Conservation (phyloP, 2,113 vertebrate genomes). For the Turnix velox region DNA sequence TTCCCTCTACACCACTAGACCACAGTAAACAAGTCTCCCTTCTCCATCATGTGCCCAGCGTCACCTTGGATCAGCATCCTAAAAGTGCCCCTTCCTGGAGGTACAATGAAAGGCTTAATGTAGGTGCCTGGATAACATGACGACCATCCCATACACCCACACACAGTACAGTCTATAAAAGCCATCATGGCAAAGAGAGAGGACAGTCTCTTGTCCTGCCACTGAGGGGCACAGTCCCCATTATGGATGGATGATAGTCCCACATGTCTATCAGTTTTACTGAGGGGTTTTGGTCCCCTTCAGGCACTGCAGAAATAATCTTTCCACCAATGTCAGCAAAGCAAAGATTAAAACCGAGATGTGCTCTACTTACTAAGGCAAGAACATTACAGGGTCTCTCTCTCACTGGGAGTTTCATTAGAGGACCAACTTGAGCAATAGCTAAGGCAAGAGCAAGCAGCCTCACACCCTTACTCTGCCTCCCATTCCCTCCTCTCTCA, state of each 20-base stretch:
- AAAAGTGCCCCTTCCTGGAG: background rate
- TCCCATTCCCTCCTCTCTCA: background rate
- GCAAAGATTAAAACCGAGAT: background rate
- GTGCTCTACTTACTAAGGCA: background rate
- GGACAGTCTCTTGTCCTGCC: background rate
- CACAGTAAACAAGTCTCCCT: background rate
- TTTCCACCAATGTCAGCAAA: background rate
- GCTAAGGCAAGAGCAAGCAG: background rate
- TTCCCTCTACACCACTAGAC: background rate
- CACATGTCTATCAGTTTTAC: background rate
- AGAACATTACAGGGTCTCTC: background rate
- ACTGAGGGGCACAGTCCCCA: background rate
- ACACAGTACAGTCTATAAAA: rapidly evolving
- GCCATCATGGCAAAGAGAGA: background rate
- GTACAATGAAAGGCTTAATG: background rate
- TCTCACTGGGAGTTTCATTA: background rate
- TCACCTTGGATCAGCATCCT: background rate
- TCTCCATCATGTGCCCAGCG: background rate
- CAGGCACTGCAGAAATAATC: background rate
- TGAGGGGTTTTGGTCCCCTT: background rate
- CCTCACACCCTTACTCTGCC: background rate
- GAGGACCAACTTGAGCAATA: background rate
- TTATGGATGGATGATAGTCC: background rate
- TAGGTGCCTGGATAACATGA: background rate
- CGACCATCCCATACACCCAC: background rate